A percentile compares a stretch with the other conserved stretches of the same genome.
Conservation (phyloP, 92 coral and sea anemone species). For the Umimayanthus kanabou region DNA sequence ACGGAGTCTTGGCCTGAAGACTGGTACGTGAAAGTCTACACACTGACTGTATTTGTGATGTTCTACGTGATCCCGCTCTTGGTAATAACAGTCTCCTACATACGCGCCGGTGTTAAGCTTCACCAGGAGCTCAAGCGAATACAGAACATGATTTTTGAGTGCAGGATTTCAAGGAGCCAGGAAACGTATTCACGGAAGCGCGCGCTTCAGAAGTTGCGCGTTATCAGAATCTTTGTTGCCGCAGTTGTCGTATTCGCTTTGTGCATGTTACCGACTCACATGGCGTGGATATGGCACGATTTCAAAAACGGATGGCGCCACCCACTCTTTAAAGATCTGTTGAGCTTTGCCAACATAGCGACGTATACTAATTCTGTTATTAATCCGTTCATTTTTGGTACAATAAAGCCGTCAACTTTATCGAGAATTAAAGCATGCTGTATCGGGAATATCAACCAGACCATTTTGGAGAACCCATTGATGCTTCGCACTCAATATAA, state of each 20-base stretch:
- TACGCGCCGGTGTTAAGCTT: slow-evolving; percentile 75
- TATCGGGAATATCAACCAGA: slow-evolving; percentile 12
- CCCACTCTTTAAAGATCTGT: slow-evolving; percentile 27
- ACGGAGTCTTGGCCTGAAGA: slow-evolving; percentile 86
- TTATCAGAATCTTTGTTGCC: slow-evolving; percentile 22
- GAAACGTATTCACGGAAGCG: slow-evolving; percentile 29
- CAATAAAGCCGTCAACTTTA: slow-evolving; percentile 26
- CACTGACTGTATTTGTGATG: slow-evolving; percentile 73
- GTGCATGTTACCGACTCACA: slow-evolving; percentile 32
- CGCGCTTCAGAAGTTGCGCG: slow-evolving; percentile 34
- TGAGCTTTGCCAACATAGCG: slow-evolving; percentile 29
- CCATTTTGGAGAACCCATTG: slow-evolving; percentile 12
- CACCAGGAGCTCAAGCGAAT: slow-evolving; percentile 23
- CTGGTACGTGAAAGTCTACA: slow-evolving; percentile 69
- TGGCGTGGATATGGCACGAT: slow-evolving; percentile 46
- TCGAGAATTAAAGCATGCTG: slow-evolving; percentile 28
- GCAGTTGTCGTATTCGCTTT: slow-evolving; percentile 31
- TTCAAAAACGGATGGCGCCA: slow-evolving; percentile 21
- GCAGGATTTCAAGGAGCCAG: slow-evolving; percentile 29
- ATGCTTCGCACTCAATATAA: slow-evolving; percentile 34
- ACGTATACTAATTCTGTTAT: slow-evolving; percentile 25
- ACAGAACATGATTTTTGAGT: neutral
- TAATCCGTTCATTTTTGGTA: slow-evolving; percentile 32
- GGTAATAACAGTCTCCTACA: slow-evolving; percentile 76
- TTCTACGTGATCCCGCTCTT: slow-evolving; percentile 84